Evolutionary conservation across 2,888 invertebrate species (phyloP).

Genomic region (Spatulosminthurus flaviceps): DNA sequence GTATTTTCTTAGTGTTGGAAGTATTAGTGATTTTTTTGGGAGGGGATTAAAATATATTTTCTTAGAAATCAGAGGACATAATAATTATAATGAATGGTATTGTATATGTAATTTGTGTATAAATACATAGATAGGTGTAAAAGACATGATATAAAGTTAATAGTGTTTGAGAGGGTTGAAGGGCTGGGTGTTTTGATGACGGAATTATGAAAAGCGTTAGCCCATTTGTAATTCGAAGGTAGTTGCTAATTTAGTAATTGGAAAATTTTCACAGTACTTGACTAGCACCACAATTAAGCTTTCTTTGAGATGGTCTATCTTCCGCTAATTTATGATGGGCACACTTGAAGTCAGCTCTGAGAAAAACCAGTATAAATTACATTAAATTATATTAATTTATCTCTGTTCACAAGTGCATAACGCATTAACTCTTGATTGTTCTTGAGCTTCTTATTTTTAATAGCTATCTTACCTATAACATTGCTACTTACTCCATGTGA

Average conservation of each 20-base stretch:
- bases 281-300: constrained; percentile 40
- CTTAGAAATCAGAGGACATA: too few relatives aligned
- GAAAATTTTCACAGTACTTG: constrained; percentile 41
- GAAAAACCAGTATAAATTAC: constrained; percentile 37
- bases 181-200: neutral
- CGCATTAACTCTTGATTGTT: constrained; percentile 15
- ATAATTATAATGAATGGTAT: too few relatives aligned
- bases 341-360: constrained; percentile 21
- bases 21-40: too few relatives aligned
- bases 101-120: too few relatives aligned
- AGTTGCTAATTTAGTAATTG: constrained; percentile 40
- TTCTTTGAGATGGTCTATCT: constrained; percentile 40
- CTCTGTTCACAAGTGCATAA: constrained; percentile 32
- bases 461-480: too few relatives aligned
- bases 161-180: neutral
- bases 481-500: too few relatives aligned
- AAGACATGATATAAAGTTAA: too few relatives aligned
- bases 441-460: neutral
- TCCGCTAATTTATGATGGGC: constrained; percentile 39
- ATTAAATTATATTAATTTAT: constrained; percentile 44
- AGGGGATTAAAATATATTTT: too few relatives aligned
- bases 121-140: too few relatives aligned
- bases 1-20: too few relatives aligned
- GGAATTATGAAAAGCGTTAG: constrained; percentile 20
- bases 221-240: constrained; percentile 18